Evolutionary conservation across 1,140 invertebrate genomes (phyloP).

Genomic region (Pentalonia nigronervosa): DNA sequence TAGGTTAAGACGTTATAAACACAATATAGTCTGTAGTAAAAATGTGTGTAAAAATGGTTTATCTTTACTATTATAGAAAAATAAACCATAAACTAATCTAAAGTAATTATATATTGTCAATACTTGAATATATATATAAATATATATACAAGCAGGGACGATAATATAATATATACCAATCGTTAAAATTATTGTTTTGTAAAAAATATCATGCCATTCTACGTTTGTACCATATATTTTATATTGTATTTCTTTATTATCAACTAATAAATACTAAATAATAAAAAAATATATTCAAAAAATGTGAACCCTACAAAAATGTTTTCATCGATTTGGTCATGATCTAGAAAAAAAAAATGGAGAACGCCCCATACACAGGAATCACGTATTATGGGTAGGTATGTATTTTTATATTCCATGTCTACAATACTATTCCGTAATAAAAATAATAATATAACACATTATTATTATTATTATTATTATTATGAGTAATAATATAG

Average conservation of each 20-base stretch:
- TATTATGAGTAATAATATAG: constrained; percentile 55
- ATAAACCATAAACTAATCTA: background rate
- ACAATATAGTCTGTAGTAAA: background rate
- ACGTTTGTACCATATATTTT: background rate
- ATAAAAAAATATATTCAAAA: background rate
- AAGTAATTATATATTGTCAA: background rate
- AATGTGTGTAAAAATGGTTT: background rate
- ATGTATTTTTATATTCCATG: constrained; percentile 51
- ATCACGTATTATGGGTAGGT: constrained; percentile 9
- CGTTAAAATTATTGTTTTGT: background rate
- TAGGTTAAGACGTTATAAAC: background rate
- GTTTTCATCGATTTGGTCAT: constrained; percentile 38
- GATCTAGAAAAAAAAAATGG: constrained; percentile 50
- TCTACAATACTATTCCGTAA: constrained; percentile 52
- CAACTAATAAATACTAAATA: background rate
- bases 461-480: constrained; percentile 57
- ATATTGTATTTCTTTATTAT: background rate
- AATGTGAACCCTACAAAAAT: background rate
- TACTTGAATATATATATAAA: background rate
- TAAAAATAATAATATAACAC: constrained; percentile 55
- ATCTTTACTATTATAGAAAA: background rate
- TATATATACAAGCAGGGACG: no score
- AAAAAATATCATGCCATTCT: no score
- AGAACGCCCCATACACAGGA: constrained; percentile 44
- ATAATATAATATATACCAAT: background rate